Evolutionary conservation across 53 echinoderm and acorn worm genomes (phyloP), one percentile per base, ranked within the genome.

Genomic region (Antedon mediterranea): DNA sequence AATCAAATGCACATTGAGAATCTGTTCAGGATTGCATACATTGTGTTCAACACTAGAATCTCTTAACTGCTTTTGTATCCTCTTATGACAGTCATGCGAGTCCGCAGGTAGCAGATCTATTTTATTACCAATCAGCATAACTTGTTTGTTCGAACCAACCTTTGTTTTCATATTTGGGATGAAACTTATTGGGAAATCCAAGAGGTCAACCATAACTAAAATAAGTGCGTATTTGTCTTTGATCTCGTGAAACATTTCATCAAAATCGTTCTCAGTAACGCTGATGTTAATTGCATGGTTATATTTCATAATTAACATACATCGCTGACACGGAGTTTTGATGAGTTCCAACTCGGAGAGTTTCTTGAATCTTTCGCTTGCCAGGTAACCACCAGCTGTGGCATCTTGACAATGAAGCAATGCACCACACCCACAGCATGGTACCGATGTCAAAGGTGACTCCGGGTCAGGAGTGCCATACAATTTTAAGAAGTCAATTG

Each of bases 381-480:
- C 88, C 29, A 98, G 30, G 33, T 87, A 98, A 15, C 98, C 98
- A 28, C 90, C 92, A 3, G 23, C 43, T 29, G 79, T 43, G 0
- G 71, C 77, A 34, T 88, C 87, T 20, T 92, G 84, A 57, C 88
- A 90, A 15, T 98, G 98, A 71, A 98, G 78, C 18, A 30, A 32
- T 43, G 98, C 98, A 0, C 97, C 98, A 79, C 98, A 98, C 71
- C 98, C 98, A 42, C 90, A 90, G 74, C 92, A 98, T 27, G 88
- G 72, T 2, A 84, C 31, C 27, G 84, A 43, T 73, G 90, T 92
- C 30, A 78, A 43, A 34, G 90, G 88, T 20, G 88, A 30, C 44
- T 26, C 74, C 18, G 76, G 81, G 74, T 97, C 92, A 32, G 82
- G 78, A 0, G 82, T 89, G n/a, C 87, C 97, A 30, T 75, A 84